Evolutionary conservation across 2,797 vertebrate species (phyloP), one percentile per base, ranked within the genome.

Genomic region (Cryptoprocta ferox): DNA sequence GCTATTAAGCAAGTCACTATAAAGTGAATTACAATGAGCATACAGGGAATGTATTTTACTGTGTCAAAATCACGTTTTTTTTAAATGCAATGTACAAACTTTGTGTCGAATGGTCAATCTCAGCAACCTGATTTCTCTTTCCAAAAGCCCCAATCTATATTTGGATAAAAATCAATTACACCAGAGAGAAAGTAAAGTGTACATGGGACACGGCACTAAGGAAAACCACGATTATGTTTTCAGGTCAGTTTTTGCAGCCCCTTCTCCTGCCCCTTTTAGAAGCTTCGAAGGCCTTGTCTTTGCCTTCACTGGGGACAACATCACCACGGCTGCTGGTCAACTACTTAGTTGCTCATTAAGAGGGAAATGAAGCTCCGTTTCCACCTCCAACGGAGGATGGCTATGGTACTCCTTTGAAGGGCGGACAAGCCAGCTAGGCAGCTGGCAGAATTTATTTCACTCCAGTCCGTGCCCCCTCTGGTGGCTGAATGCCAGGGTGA

Each of bases 21-120:
- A 98, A 98, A 98, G 97, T 97, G 95, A 98, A 98, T 98, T 98
- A 97, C 97, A 98, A 97, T 96, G 87, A 98, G 92, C 93, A 98
- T 32, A 98, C 97, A 96, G 42, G 96, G 85, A 97, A 98, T 94
- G 81, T 80, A 97, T 98, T 98, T 98, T 95, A 97, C 92, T 87
- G 50, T 97, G 97, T 96, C 96, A 97, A 98, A 98, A 98, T 98
- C 93, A 98, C 65, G 93, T 96, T 97, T 96, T 98, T 97, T 76
- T 5, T 4, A n/a, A 92, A 92, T 97, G 53, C 84, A 90, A 95
- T 0, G 7, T 88, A 94, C 85, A 98, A 98, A 98, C 95, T 98
- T 98, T 83, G 91, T 78, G 92, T 97, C 97, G 97, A 98, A 95
- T 94, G 94, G 96, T 98, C 98, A 97, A 18, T 98, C 84, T 71